Evolutionary conservation across 1,140 invertebrate species (phyloP).

Genomic region (Zaprionus gabonicus): DNA sequence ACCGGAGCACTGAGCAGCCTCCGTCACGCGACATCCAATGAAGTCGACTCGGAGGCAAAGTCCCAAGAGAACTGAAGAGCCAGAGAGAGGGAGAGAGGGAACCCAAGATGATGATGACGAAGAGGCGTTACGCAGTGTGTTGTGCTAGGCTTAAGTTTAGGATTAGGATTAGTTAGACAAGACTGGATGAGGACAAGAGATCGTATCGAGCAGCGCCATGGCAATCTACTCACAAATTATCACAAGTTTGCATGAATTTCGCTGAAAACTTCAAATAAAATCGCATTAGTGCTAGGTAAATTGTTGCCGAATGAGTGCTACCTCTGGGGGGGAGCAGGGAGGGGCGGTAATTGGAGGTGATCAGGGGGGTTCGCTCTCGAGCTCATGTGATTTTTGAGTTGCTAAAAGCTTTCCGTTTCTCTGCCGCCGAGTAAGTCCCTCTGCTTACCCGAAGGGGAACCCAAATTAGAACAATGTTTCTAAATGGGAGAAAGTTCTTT

Average conservation of each 20-base stretch:
- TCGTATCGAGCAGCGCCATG: conserved; percentile 45
- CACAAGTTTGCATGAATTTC: conserved; percentile 61
- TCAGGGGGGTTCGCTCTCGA: conserved; percentile 21
- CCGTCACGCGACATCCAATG: conserved; percentile 49
- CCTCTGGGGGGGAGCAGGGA: not conserved
- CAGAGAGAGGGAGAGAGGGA: not conserved
- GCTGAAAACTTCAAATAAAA: conserved; percentile 61
- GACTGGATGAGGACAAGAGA: conserved; percentile 64
- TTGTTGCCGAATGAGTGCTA: conserved; percentile 38
- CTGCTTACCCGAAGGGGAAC: not conserved
- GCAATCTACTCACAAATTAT: conserved; percentile 35
- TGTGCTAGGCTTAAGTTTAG: conserved; percentile 51
- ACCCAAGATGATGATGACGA: not conserved
- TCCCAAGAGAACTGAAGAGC: conserved; percentile 37
- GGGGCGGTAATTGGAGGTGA: not conserved
- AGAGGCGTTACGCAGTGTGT: conserved; percentile 67
- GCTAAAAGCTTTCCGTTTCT: conserved; percentile 69
- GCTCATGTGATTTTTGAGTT: conserved; percentile 37
- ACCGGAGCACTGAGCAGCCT: conserved; percentile 13
- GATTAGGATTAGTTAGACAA: conserved; percentile 55
- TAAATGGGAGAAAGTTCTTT: not conserved
- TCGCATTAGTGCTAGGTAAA: conserved; percentile 65
- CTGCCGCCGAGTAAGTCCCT: conserved; percentile 8
- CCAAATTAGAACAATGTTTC: not conserved
- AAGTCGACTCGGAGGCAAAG: conserved; percentile 32